phyloP scores from a whole-genome alignment of 2,797 vertebrate genomes.

The Dermochelys coriacea region DNA sequence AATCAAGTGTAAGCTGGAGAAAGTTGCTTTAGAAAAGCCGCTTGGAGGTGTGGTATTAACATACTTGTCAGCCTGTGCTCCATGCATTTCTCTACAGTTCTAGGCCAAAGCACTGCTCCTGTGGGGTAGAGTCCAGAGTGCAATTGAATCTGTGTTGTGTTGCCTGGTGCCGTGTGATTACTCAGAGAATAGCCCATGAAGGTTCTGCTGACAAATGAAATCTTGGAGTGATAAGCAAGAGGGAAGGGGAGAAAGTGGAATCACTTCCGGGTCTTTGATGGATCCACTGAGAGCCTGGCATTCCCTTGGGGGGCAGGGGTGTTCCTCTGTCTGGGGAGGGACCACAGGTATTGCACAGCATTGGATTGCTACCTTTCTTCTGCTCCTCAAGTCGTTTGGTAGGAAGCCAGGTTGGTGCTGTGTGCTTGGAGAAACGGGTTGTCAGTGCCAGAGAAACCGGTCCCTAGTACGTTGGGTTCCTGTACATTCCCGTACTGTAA shows the following conservation, averaged over 20 bases:
- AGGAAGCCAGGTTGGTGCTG: fast-evolving
- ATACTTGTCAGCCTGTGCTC: neutral
- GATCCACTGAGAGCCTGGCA: too few relatives aligned
- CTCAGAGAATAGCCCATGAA: neutral
- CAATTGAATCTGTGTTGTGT: neutral
- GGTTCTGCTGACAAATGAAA: neutral
- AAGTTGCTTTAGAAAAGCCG: neutral
- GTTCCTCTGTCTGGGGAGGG: neutral
- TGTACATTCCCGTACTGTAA: neutral
- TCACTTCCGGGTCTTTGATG: neutral
- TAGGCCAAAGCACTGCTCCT: neutral
- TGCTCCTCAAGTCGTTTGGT: neutral
- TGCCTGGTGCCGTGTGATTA: neutral
- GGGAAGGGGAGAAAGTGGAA: neutral
- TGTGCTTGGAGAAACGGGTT: fast-evolving
- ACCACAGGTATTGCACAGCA: neutral
- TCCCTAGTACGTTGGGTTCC: neutral
- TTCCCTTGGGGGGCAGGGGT: neutral
- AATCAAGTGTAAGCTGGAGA: neutral
- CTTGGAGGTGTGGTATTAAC: neutral
- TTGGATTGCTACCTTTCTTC: neutral
- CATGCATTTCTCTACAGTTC: neutral
- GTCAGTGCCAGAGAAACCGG: neutral
- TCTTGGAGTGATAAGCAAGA: neutral
- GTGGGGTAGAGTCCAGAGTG: too few relatives aligned